Evolutionary conservation across 1,140 invertebrate genomes (phyloP), one percentile per base, ranked within the genome.

Genomic region (Bombus impatiens): DNA sequence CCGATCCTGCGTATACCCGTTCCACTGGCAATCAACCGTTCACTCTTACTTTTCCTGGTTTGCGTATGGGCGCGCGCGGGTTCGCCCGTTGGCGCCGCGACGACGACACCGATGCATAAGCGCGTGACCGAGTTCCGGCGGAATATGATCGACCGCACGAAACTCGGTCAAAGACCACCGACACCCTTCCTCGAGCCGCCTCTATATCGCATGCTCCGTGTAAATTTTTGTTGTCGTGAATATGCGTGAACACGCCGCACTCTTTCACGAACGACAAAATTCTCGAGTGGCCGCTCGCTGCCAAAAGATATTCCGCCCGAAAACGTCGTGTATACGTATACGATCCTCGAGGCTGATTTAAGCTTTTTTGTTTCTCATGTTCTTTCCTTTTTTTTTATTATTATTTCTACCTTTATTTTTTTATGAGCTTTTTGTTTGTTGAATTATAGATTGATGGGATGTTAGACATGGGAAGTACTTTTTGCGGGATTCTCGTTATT

Each of bases 91-190:
- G 85, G 79, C 82, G 81, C 80, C 87, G 87, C 57, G 85, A n/a
- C 84, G 83, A 86, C 84, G 84, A 80, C 87, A 78, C 77, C 84
- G 89, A 88, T 88, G 89, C 89, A 90, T 88, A 90, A 90, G 84
- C 90, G 90, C 84, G 89, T 91, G 85, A 90, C 90, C 89, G 89
- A 90, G 89, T 90, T 91, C 86, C 87, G 87, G 78, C 77, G 87
- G 89, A 89, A 91, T 91, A 91, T 91, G 89, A 91, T 91, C 90
- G 90, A 91, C 87, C 90, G 89, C 89, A 75, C 84, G 89, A 91
- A 91, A 91, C 90, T 91, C 89, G 90, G 90, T 90, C 90, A 91
- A 91, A 91, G 90, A 91, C 90, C 90, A 90, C 90, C 85, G 89
- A 90, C 90, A 91, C 87, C 90, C 86, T 88, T 89, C 88, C 70